Base-by-base conservation (phyloP, 2,797 vertebrate genomes). In the Nannoperca australis region DNA sequence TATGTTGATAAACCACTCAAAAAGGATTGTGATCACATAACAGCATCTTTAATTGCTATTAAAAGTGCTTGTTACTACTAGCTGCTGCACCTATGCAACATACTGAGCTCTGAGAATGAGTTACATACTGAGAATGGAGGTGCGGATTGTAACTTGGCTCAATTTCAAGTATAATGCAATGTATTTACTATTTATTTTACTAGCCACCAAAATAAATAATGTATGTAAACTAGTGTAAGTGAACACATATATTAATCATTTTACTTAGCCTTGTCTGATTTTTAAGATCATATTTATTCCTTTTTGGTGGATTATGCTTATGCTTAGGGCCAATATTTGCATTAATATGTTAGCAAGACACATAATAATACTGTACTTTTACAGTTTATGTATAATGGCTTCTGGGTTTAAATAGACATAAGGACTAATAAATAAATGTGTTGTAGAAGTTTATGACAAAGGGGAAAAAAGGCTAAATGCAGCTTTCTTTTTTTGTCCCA, bases 101-200 rank as follows among this genome's bases (percentile, higher is more conserved):
- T 32, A 20, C 22, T 58, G 38, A 59, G 51, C 47, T 64, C 24
- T 10, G 34, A 60, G 53, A 27, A 27, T 27, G 24, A 27, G 24
- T 27, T 27, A 27, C 24, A 27, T 27, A 27, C 24, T 27, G 2
- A 56, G 34, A 67, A n/a, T 3, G 5, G 34, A 69, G 51, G 12
- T 47, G 27, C 53, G 42, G 32, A 69, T 63, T 42, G 30, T 32
- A 59, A 70, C 47, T 12, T 59, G 47, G 44, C 42, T 38, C 3
- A 10, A 32, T 53, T 73, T 24, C 34, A 76, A 50, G 14, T 36
- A 67, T 42, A 72, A 72, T 63, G 42, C 10, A 45, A 76, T 51
- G 6, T 49, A 62, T 63, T 73, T 30, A 22, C 32, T 38, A 7
- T 59, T 68, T 17, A 3, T 53, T 67, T 73, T 34, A 51, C 27